These are phyloP conservation scores for Heteromurus nitidus DNA, from an alignment of 2,888 invertebrate species.

Conservation along the genomic window DNA sequence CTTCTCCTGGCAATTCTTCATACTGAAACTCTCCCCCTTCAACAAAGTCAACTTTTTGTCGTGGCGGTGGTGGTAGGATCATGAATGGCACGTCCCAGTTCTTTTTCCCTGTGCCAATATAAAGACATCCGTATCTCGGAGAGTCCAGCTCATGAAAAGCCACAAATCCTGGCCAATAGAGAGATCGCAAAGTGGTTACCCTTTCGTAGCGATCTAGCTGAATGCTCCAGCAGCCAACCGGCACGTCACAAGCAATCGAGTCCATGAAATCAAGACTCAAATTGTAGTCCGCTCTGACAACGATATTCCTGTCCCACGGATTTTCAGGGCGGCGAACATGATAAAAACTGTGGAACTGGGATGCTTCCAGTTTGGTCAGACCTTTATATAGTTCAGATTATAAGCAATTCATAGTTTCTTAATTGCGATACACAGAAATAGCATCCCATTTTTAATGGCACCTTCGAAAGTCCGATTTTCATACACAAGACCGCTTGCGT, in stretches of 20 bases:
- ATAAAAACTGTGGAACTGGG: slow-evolving; percentile 84
- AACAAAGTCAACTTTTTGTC: slow-evolving; percentile 28
- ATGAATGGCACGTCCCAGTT: slow-evolving; percentile 90
- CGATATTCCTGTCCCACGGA: slow-evolving; percentile 85
- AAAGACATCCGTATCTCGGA: slow-evolving; percentile 85
- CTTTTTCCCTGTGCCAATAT: slow-evolving; percentile 88
- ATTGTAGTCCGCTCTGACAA: slow-evolving; percentile 88
- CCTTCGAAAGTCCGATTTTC: slow-evolving; percentile 81
- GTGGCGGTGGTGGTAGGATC: slow-evolving; percentile 73
- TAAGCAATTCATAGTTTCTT: no score
- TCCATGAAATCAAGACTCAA: slow-evolving; percentile 91
- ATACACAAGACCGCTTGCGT: slow-evolving; percentile 83
- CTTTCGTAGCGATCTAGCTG: slow-evolving; percentile 82
- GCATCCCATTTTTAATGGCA: no score
- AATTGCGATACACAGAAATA: no score
- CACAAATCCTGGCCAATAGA: slow-evolving; percentile 90
- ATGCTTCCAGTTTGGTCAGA: slow-evolving; percentile 79
- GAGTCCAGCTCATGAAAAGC: slow-evolving; percentile 87
- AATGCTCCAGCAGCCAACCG: slow-evolving; percentile 84
- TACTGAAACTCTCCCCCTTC: slow-evolving; percentile 56
- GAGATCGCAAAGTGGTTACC: slow-evolving; percentile 82
- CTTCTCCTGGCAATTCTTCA: slow-evolving; percentile 51
- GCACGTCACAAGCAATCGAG: slow-evolving; percentile 86
- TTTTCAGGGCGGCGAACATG: slow-evolving; percentile 84
- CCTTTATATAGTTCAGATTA: no score